Conservation (phyloP, 2,113 vertebrate species). For the Pollachius pollachius region DNA sequence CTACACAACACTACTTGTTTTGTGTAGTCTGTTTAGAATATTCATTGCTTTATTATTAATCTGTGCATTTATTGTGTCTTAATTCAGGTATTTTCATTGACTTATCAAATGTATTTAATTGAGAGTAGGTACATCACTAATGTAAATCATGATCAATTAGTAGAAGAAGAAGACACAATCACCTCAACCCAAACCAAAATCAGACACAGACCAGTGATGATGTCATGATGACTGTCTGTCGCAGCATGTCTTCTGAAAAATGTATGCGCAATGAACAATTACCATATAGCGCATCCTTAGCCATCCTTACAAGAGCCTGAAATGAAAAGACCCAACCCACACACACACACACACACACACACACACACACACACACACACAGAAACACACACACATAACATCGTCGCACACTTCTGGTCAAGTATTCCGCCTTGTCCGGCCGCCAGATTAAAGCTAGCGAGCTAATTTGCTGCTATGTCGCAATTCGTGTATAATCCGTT, state of each 20-base stretch:
- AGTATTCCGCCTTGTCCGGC: constrained; percentile 53
- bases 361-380: not conserved
- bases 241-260: not conserved
- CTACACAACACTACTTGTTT: too few species aligned
- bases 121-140: too few species aligned
- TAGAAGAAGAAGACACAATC: too few species aligned
- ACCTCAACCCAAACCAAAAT: too few species aligned
- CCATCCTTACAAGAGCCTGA: not conserved
- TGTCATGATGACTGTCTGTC: not conserved
- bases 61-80: too few species aligned
- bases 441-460: constrained; percentile 72
- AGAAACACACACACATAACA: not conserved
- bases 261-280: not conserved
- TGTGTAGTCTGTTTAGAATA: too few species aligned
- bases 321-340: too few species aligned
- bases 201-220: too few species aligned
- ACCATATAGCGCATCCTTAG: not conserved
- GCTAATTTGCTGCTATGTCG: constrained; percentile 75
- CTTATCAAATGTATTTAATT: too few species aligned
- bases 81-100: too few species aligned
- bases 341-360: constrained; percentile 5
- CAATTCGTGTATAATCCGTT: constrained; percentile 73
- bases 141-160: too few species aligned
- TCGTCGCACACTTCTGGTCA: constrained; percentile 38
- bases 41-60: too few species aligned